A percentile compares a stretch with the other conserved stretches of the same genome.
These are phyloP conservation scores for Dendrolimus houi DNA, from an alignment of 2,888 invertebrate genomes.

Conservation along the genomic window DNA sequence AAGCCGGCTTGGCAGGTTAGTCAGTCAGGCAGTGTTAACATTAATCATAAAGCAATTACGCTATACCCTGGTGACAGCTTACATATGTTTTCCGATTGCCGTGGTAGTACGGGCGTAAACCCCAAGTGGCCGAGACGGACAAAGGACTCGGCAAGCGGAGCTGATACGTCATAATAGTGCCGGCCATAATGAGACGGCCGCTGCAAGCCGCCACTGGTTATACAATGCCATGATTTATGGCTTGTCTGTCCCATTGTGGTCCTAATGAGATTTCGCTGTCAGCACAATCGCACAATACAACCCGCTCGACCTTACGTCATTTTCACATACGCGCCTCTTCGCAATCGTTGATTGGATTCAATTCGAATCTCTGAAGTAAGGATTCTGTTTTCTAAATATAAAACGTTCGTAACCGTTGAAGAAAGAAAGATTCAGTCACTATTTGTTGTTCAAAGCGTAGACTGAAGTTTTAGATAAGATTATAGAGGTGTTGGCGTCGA, in stretches of 20 bases:
- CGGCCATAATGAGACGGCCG: conserved; percentile 30
- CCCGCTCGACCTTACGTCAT: conserved; percentile 26
- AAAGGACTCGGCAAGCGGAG: neutral
- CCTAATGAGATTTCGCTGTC: conserved; percentile 61
- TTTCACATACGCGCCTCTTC: conserved; percentile 2
- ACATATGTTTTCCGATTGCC: too few species aligned
- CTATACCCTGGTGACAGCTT: too few species aligned
- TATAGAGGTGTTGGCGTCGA: too few species aligned
- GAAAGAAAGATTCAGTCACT: too few species aligned
- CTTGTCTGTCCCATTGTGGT: conserved; percentile 49
- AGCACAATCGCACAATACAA: conserved; percentile 27
- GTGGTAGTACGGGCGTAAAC: too few species aligned
- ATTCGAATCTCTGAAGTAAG: neutral
- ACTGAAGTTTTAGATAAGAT: too few species aligned
- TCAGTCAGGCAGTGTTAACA: too few species aligned
- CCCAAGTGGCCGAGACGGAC: neutral
- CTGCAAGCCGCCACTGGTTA: conserved; percentile 34
- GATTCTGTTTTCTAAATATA: too few species aligned
- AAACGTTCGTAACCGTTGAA: too few species aligned
- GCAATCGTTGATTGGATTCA: neutral
- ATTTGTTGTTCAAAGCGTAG: too few species aligned
- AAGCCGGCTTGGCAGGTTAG: too few species aligned
- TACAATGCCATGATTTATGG: conserved; percentile 62
- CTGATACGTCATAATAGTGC: conserved; percentile 40
- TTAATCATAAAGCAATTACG: too few species aligned